Conservation (phyloP, 2,888 invertebrate genomes). For the Rhagium mordax region DNA sequence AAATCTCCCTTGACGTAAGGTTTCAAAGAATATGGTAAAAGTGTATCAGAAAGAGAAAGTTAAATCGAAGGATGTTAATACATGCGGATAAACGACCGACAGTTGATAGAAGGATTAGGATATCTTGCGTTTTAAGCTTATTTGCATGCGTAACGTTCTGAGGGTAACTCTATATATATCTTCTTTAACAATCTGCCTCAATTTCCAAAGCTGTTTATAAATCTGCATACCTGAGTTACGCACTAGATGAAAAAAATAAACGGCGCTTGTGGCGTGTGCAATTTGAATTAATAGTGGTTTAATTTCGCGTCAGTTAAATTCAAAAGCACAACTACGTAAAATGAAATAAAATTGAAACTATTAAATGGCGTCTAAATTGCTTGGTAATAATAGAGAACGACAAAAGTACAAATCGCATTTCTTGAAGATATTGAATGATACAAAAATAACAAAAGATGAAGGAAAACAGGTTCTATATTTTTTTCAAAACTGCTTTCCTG, state of each 20-base stretch:
- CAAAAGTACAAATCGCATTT: too few relatives aligned
- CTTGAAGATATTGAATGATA: too few relatives aligned
- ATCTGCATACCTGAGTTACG: conserved; percentile 36
- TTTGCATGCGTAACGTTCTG: conserved; percentile 32
- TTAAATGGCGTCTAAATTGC: too few relatives aligned
- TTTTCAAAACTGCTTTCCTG: too few relatives aligned
- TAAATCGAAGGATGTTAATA: conserved; percentile 4
- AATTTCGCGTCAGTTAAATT: too few relatives aligned
- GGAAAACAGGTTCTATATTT: too few relatives aligned
- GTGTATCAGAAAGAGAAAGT: conserved; percentile 9
- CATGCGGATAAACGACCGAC: conserved; percentile 24
- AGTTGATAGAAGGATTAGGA: conserved; percentile 41
- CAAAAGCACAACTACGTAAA: too few relatives aligned
- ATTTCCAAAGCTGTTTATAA: conserved; percentile 41
- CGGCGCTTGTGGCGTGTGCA: background rate
- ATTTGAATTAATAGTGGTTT: too few relatives aligned
- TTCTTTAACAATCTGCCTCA: conserved; percentile 41
- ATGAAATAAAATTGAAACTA: too few relatives aligned
- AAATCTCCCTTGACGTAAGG: background rate
- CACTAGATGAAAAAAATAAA: background rate
- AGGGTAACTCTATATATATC: conserved; percentile 32
- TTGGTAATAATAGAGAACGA: too few relatives aligned
- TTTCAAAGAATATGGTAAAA: conserved; percentile 12
- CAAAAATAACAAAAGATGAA: too few relatives aligned
- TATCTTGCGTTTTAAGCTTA: conserved; percentile 41